These are phyloP conservation scores for Ibidorhyncha struthersii DNA, from an alignment of 2,113 vertebrate genomes.

Conservation along the genomic window DNA sequence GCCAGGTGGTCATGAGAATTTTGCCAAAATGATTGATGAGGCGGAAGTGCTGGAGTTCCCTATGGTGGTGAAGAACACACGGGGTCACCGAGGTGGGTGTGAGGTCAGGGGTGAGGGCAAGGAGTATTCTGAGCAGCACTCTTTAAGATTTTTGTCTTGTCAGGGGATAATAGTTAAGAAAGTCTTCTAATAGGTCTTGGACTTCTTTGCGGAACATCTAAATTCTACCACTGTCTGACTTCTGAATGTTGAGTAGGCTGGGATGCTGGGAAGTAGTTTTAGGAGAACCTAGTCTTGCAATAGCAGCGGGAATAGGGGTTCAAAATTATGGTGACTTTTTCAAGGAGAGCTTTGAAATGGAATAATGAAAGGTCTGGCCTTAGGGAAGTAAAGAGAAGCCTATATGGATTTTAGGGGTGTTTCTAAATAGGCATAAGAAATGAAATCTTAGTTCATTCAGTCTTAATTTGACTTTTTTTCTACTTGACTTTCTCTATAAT, in stretches of 20 bases:
- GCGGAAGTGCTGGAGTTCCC: constrained; percentile 84
- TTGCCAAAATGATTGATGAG: constrained; percentile 87
- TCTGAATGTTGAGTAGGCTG: background rate
- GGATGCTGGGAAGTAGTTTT: background rate
- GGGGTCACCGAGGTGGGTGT: constrained; percentile 82
- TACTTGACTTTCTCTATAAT: background rate
- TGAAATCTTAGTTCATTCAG: background rate
- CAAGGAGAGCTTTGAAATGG: background rate
- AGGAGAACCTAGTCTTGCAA: background rate
- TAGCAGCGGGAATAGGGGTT: background rate
- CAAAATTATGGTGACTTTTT: background rate
- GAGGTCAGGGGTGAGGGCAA: background rate
- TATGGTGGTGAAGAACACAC: constrained; percentile 85
- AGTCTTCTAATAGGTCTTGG: background rate
- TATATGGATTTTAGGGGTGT: background rate
- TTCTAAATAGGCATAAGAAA: background rate
- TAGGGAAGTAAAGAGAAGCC: background rate
- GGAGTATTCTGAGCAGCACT: background rate
- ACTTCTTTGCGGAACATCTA: background rate
- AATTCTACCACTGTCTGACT: background rate
- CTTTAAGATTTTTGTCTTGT: background rate
- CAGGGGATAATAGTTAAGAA: background rate
- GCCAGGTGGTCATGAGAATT: constrained; percentile 84
- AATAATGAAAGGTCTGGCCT: background rate
- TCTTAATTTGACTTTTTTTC: background rate